Evolutionary conservation across 2,888 invertebrate genomes (phyloP).

Genomic region (Diloba caeruleocephala): DNA sequence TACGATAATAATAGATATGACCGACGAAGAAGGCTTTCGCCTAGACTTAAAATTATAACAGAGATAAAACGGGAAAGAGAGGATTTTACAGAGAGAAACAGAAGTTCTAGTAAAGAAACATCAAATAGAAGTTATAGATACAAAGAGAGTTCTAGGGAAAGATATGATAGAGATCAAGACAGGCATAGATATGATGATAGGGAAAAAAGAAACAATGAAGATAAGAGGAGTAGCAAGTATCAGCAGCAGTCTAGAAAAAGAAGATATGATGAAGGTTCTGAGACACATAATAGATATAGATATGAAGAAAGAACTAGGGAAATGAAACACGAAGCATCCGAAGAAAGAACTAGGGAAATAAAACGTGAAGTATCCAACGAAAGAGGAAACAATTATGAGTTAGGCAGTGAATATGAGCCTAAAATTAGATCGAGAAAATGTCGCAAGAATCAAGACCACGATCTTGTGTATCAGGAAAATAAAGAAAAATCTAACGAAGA

Average conservation of each 20-base stretch:
- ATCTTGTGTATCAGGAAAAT: slow-evolving; percentile 2
- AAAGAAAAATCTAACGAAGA: slow-evolving; percentile 2
- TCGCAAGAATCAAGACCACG: not conserved
- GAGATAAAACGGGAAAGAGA: slow-evolving; percentile 21
- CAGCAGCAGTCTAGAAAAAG: slow-evolving; percentile 26
- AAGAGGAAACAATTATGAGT: not conserved
- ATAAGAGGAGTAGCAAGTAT: not conserved
- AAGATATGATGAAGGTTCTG: slow-evolving; percentile 1
- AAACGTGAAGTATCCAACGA: slow-evolving; percentile 3
- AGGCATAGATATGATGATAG: slow-evolving; percentile 10
- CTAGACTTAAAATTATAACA: slow-evolving; percentile 11
- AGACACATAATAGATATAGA: slow-evolving; percentile 1
- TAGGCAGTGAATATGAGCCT: not conserved
- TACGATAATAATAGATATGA: slow-evolving; percentile 16
- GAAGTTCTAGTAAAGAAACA: slow-evolving; percentile 13
- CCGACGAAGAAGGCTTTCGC: slow-evolving; percentile 12
- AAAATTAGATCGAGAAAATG: slow-evolving; percentile 8
- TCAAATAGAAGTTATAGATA: slow-evolving; percentile 9
- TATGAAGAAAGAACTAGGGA: slow-evolving; percentile 2
- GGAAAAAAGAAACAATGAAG: slow-evolving; percentile 11
- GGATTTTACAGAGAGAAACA: slow-evolving; percentile 11
- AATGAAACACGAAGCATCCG: not conserved
- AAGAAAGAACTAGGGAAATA: not conserved
- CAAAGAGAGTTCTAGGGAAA: slow-evolving; percentile 11
- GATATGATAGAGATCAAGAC: slow-evolving; percentile 13